Conservation (phyloP, 2,113 vertebrate genomes). For the Vimba vimba region DNA sequence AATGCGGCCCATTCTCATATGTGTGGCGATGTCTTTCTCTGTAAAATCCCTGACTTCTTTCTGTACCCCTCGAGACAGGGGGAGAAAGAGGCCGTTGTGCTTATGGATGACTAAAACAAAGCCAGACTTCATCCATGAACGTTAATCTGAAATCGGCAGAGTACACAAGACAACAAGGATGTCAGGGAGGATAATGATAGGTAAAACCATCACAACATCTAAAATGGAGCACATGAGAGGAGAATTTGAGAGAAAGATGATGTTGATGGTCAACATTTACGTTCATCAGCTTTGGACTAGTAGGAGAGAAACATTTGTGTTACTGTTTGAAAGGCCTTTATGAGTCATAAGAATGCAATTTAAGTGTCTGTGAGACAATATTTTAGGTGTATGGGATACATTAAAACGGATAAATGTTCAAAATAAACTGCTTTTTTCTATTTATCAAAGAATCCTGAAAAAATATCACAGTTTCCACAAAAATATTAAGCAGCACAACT, state of each 20-base stretch:
- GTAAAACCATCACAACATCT: slow-evolving; percentile 4
- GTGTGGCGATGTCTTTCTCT: slow-evolving; percentile 51
- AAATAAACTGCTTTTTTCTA: too few species aligned
- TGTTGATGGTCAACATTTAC: background rate
- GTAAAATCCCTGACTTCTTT: slow-evolving; percentile 62
- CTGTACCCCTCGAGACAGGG: slow-evolving; percentile 38
- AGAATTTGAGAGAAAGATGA: background rate
- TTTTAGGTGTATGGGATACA: background rate
- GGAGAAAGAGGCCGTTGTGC: slow-evolving; percentile 54
- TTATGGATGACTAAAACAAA: slow-evolving; percentile 59
- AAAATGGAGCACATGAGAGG: slow-evolving; percentile 13
- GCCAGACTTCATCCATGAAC: slow-evolving; percentile 48
- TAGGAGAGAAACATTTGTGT: background rate
- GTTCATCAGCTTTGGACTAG: background rate
- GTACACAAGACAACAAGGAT: slow-evolving; percentile 42
- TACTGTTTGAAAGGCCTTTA: background rate
- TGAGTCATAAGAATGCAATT: background rate
- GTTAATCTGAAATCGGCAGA: slow-evolving; percentile 53
- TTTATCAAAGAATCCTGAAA: background rate
- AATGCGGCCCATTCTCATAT: slow-evolving; percentile 32
- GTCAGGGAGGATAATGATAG: slow-evolving; percentile 29
- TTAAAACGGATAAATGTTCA: background rate
- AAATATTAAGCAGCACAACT: background rate
- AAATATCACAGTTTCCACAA: background rate
- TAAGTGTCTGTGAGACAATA: background rate